Evolutionary conservation across 2,797 vertebrate genomes (phyloP).

Genomic region (Anguilla megastoma): DNA sequence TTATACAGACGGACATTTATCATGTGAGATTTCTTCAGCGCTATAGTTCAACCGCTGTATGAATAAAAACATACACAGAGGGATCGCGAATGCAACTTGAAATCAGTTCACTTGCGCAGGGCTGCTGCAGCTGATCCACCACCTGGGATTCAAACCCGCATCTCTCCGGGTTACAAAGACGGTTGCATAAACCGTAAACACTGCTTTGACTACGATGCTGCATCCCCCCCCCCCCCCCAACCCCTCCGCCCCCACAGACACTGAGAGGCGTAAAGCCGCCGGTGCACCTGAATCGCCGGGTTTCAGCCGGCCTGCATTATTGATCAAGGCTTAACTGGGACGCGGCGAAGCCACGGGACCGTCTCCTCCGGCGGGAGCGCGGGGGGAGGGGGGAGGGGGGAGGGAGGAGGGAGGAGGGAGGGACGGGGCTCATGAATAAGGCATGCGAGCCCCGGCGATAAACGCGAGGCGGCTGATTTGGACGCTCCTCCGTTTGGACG

Average conservation of each 20-base stretch:
- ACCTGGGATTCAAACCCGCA: not conserved
- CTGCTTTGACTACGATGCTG: no score
- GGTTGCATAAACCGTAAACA: not conserved
- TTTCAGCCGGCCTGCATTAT: not conserved
- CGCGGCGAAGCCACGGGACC: not conserved
- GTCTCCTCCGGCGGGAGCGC: not conserved
- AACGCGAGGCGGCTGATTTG: not conserved
- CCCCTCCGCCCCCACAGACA: not conserved
- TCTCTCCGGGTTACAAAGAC: not conserved
- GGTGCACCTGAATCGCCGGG: not conserved
- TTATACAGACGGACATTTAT: not conserved
- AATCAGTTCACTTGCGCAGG: not conserved
- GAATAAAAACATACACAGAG: not conserved
- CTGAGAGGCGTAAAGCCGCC: not conserved
- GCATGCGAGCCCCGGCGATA: slow-evolving; percentile 16
- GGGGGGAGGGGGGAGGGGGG: not conserved
- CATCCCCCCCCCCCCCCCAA: no score
- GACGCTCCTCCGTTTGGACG: slow-evolving; percentile 5
- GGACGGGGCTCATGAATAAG: slow-evolving; percentile 28
- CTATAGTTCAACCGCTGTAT: not conserved
- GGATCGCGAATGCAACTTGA: not conserved
- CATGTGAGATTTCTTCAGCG: not conserved
- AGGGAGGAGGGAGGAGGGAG: not conserved
- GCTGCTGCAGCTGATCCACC: not conserved
- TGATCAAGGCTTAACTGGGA: slow-evolving; percentile 1